These are phyloP conservation scores for Hyperoplus immaculatus DNA, from an alignment of 2,797 vertebrate species.

Conservation along the genomic window DNA sequence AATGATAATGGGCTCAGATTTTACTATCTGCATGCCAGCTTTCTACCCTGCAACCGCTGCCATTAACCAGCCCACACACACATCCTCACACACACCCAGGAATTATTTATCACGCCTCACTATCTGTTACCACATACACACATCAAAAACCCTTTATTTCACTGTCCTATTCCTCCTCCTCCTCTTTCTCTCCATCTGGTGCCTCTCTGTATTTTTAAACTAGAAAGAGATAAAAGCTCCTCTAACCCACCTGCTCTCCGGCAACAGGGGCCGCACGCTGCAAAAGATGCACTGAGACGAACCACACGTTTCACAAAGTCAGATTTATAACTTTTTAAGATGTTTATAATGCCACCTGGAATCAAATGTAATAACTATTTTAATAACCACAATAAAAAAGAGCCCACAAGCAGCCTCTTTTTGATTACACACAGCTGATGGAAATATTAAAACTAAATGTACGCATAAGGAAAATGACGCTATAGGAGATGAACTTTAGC, in stretches of 20 bases:
- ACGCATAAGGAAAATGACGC: constrained; percentile 45
- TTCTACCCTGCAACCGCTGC: constrained; percentile 29
- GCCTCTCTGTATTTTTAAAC: constrained; percentile 70
- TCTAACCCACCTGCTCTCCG: constrained; percentile 44
- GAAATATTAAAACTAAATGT: constrained; percentile 58
- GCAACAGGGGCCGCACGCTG: constrained; percentile 24
- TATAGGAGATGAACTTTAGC: constrained; percentile 16
- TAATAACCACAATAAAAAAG: constrained; percentile 64
- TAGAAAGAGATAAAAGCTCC: constrained; percentile 62
- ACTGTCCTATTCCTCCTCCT: constrained; percentile 47
- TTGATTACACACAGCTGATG: constrained; percentile 52
- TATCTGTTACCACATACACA: constrained; percentile 52
- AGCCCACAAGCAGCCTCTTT: constrained; percentile 42
- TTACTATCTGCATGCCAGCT: constrained; percentile 13
- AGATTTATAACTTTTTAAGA: constrained; percentile 63
- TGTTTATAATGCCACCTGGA: constrained; percentile 66
- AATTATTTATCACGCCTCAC: constrained; percentile 64
- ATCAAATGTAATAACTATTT: constrained; percentile 57
- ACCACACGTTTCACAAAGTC: constrained; percentile 40
- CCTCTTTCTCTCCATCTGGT: constrained; percentile 57
- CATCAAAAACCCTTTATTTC: constrained; percentile 70
- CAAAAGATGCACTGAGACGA: constrained; percentile 22
- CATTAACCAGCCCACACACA: constrained; percentile 37
- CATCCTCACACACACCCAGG: constrained; percentile 26
- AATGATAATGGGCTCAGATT: constrained; percentile 40